A percentile compares a stretch with the other conserved stretches of the same genome.
Evolutionary conservation across 2,113 vertebrate species (phyloP).

Genomic region (Scortum barcoo): DNA sequence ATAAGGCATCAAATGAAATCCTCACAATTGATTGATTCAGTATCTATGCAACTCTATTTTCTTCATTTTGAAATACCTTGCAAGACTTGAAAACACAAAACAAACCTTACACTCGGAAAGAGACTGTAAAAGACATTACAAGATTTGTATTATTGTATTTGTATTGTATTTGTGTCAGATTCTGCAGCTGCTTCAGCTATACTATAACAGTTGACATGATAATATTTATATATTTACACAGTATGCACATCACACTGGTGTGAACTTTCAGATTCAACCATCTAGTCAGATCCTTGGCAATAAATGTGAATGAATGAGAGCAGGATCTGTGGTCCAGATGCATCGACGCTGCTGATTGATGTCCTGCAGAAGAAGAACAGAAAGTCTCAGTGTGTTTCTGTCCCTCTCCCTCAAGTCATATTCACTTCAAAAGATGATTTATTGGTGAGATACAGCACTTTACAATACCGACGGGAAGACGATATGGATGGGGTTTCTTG

Average conservation of each 20-base stretch:
- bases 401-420: slow-evolving; percentile 30
- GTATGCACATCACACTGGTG: neutral
- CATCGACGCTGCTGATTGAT: slow-evolving; percentile 48
- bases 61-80: neutral
- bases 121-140: neutral
- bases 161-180: neutral
- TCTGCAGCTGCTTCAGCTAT: neutral
- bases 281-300: slow-evolving; percentile 14
- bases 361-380: slow-evolving; percentile 42
- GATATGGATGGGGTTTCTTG: neutral
- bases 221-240: neutral
- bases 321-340: slow-evolving; percentile 58
- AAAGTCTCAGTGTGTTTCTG: slow-evolving; percentile 24
- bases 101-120: neutral
- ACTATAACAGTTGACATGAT: neutral
- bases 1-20: neutral
- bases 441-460: neutral
- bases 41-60: neutral
- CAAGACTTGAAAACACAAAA: neutral
- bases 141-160: too few relatives aligned
- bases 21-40: too few relatives aligned
- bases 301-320: slow-evolving; percentile 20
- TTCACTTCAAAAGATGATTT: slow-evolving; percentile 57
- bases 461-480: neutral
- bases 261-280: slow-evolving; percentile 4